Percentiles rank a stretch among this genome's conserved stretches.
phyloP scores from a whole-genome alignment of 2,113 vertebrate species.

The Paratilapia polleni region DNA sequence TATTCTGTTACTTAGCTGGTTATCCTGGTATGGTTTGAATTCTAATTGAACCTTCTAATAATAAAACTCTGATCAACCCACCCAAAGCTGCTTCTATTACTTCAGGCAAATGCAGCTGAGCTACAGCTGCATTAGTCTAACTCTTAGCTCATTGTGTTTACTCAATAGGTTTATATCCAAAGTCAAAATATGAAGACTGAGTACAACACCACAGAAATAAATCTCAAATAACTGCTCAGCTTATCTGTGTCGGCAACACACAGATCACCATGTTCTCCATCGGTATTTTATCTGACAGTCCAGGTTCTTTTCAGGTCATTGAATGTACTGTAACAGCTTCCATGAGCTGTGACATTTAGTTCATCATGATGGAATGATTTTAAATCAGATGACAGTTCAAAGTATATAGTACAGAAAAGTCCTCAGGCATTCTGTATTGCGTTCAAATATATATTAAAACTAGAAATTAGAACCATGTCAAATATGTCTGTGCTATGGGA shows the following conservation, averaged over 20 bases:
- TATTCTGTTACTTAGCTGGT: neutral
- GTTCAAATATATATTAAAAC: no score
- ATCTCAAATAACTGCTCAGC: neutral
- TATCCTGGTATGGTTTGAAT: neutral
- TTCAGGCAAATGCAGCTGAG: neutral
- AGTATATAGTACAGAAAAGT: neutral
- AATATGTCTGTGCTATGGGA: neutral
- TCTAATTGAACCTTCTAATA: neutral
- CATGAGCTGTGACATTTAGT: neutral
- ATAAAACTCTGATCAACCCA: neutral
- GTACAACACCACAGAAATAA: neutral
- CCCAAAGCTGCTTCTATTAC: neutral
- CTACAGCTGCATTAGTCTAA: neutral
- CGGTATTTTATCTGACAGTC: neutral
- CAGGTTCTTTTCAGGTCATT: neutral
- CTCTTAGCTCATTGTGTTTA: neutral
- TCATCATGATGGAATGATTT: neutral
- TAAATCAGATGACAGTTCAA: neutral
- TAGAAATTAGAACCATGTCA: no score
- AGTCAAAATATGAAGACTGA: no score
- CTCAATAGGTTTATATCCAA: neutral
- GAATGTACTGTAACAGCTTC: neutral
- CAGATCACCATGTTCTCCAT: neutral
- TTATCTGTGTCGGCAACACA: neutral
- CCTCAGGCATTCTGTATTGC: no score